Conservation (phyloP, 2,113 vertebrate genomes). For the Riparia riparia region DNA sequence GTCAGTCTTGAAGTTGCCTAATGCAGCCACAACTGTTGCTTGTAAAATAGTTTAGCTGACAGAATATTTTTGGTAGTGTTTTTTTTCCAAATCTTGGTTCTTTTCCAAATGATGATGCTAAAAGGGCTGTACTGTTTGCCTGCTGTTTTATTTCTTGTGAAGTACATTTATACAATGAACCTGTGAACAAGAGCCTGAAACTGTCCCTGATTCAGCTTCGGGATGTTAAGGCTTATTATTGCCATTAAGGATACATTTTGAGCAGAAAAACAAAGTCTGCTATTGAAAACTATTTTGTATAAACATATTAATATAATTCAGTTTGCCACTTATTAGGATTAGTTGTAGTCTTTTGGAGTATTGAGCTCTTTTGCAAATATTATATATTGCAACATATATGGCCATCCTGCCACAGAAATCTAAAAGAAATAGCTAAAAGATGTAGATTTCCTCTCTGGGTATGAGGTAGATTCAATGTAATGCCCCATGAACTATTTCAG, state of each 20-base stretch:
- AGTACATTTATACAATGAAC: not conserved
- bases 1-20: not conserved
- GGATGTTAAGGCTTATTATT: constrained; percentile 27
- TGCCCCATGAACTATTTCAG: constrained; percentile 67
- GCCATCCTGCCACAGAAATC: not conserved
- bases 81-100: not conserved
- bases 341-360: constrained; percentile 32
- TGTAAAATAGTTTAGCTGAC: not conserved
- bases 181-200: not conserved
- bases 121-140: not conserved
- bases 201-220: constrained; percentile 42
- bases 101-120: not conserved
- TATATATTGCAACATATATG: not conserved
- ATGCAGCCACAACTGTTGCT: not conserved
- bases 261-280: constrained; percentile 43
- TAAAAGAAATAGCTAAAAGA: constrained; percentile 1
- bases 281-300: constrained; percentile 58
- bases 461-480: constrained; percentile 35
- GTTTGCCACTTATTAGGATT: not conserved
- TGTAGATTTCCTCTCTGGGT: not conserved
- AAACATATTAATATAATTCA: constrained; percentile 9
- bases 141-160: constrained; percentile 8
- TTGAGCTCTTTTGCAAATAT: constrained; percentile 14
- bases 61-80: not conserved
- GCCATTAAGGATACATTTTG: constrained; percentile 15